These are phyloP conservation scores for Erythrocebus patas DNA, from an alignment of 2,113 vertebrate species.

Conservation along the genomic window DNA sequence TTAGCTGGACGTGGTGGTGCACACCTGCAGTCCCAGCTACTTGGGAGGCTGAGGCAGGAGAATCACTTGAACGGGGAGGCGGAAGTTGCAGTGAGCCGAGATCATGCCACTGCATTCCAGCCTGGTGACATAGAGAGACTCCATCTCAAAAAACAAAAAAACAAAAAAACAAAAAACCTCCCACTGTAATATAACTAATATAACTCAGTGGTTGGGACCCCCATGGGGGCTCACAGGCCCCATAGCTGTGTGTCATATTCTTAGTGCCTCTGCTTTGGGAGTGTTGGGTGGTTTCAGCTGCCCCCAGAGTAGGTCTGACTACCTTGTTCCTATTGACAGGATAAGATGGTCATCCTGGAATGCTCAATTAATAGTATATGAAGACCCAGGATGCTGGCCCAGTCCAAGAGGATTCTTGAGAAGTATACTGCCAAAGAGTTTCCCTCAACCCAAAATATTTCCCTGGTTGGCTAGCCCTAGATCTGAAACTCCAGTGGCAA, in stretches of 20 bases:
- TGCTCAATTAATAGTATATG: fast-evolving
- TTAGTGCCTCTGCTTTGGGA: not conserved
- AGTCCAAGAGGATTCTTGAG: not conserved
- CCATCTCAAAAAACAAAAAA: no score
- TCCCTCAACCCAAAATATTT: not conserved
- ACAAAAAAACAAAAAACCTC: not conserved
- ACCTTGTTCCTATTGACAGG: not conserved
- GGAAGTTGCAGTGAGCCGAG: no score
- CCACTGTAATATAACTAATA: no score
- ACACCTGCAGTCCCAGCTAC: no score
- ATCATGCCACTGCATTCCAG: no score
- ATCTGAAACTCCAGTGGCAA: not conserved
- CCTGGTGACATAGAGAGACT: no score
- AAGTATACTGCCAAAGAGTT: not conserved
- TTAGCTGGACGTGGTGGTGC: no score
- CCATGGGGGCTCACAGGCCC: fast-evolving
- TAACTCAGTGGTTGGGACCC: not conserved
- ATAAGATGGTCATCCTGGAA: no score
- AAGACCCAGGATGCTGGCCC: not conserved
- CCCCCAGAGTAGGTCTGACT: not conserved
- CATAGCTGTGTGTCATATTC: not conserved
- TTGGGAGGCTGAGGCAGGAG: no score
- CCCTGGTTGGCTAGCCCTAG: not conserved
- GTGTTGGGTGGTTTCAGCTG: not conserved
- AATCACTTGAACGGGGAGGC: no score